These are phyloP conservation scores for Platerodrilus igneus DNA, from an alignment of 2,888 invertebrate species.

Conservation along the genomic window DNA sequence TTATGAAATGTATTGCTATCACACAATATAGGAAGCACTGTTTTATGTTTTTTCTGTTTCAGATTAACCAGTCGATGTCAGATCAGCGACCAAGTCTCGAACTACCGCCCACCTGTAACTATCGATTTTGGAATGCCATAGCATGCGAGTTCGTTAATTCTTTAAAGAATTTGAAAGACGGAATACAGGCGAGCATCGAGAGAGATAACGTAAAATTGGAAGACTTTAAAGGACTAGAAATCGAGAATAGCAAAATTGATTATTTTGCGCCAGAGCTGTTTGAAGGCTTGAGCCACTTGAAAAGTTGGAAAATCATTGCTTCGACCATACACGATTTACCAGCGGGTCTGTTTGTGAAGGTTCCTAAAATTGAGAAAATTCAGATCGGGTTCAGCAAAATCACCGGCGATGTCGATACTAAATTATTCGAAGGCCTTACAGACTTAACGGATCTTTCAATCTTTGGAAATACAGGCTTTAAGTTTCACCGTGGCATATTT, in stretches of 20 bases:
- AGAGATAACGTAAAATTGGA: conserved; percentile 10
- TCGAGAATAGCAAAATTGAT: conserved; percentile 12
- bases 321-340: conserved; percentile 12
- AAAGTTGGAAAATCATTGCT: conserved; percentile 10
- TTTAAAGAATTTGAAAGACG: conserved; percentile 4
- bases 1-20: no score
- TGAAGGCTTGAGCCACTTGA: conserved; percentile 9
- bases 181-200: conserved; percentile 11
- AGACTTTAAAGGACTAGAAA: conserved; percentile 17
- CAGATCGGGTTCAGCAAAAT: conserved; percentile 15
- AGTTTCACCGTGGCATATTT: conserved; percentile 6
- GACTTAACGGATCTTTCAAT: conserved; percentile 3
- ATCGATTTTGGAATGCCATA: conserved; percentile 17
- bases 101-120: conserved; percentile 8
- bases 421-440: conserved; percentile 9
- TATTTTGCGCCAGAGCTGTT: conserved; percentile 8
- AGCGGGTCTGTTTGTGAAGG: conserved; percentile 2
- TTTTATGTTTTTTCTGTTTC: no score
- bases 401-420: conserved; percentile 1
- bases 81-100: no score
- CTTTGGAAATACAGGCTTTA: conserved; percentile 8
- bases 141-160: conserved; percentile 7
- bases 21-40: no score
- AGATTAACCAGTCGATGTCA: no score
- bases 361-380: conserved; percentile 7